Conservation (phyloP, 53 echinoderm and acorn worm genomes). For the Luidia sarsii region DNA sequence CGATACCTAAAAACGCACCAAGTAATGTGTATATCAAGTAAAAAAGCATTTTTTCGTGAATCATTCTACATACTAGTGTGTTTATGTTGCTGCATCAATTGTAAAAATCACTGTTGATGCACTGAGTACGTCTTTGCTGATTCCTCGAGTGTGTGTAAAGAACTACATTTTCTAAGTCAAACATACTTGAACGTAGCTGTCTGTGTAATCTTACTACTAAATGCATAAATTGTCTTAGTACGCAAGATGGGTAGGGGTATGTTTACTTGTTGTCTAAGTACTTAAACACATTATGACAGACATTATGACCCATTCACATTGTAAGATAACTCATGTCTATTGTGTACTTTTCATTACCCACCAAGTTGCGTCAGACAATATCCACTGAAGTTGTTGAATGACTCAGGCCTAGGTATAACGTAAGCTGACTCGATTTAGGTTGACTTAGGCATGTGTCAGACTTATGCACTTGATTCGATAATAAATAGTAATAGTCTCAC, state of each 20-base stretch:
- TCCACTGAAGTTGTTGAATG: constrained; percentile 15
- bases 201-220: constrained; percentile 14
- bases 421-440: constrained; percentile 1
- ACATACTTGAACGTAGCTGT: background rate
- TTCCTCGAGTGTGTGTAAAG: background rate
- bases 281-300: constrained; percentile 12
- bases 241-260: constrained; percentile 1
- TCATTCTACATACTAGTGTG: background rate
- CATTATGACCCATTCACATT: constrained; percentile 7
- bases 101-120: constrained; percentile 3
- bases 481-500: background rate
- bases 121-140: background rate
- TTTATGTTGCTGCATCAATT: background rate
- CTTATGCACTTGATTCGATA: background rate
- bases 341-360: constrained; percentile 30
- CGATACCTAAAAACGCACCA: constrained; percentile 16
- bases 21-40: constrained; percentile 13
- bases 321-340: constrained; percentile 3
- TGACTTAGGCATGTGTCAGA: background rate
- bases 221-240: background rate
- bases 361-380: constrained; percentile 5
- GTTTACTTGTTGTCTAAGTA: constrained; percentile 20
- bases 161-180: background rate
- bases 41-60: constrained; percentile 14
- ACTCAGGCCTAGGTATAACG: constrained; percentile 8